phyloP scores from a whole-genome alignment of 2,113 vertebrate species.

The Glaucomys volans region DNA sequence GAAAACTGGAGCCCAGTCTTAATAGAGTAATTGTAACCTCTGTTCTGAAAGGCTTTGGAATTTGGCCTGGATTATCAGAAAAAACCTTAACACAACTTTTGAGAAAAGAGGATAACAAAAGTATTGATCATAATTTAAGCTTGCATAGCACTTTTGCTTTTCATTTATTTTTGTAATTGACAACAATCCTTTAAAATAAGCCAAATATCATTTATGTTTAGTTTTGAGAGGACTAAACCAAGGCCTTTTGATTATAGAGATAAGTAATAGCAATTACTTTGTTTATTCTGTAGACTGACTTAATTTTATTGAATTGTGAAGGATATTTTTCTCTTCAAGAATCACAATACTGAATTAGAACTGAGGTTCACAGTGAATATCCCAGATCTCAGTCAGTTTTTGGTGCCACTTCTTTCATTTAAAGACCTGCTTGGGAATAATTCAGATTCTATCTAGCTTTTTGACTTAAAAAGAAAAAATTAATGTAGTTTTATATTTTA shows the following conservation, averaged over 20 bases:
- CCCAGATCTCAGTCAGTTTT: not conserved
- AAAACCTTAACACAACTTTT: not conserved
- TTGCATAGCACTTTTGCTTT: not conserved
- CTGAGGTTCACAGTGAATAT: not conserved
- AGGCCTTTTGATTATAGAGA: not conserved
- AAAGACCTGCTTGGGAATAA: not conserved
- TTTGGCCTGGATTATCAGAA: not conserved
- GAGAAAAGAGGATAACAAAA: not conserved
- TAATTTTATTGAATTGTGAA: slow-evolving; percentile 31
- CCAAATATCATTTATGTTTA: not conserved
- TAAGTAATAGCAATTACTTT: not conserved
- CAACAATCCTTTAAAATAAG: not conserved
- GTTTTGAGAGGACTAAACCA: slow-evolving; percentile 40
- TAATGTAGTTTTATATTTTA: not conserved
- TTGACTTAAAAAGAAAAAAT: not conserved
- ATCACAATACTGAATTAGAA: not conserved
- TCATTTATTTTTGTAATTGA: slow-evolving; percentile 30
- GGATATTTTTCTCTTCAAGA: not conserved
- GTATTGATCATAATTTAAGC: slow-evolving; percentile 1
- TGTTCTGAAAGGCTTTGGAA: not conserved
- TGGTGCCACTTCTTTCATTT: not conserved
- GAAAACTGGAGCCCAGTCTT: not conserved
- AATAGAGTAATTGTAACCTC: not conserved
- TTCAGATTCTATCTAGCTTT: not conserved
- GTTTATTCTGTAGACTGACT: not conserved